phyloP scores from a whole-genome alignment of 2,888 invertebrate species.

The Dynastes grantii region DNA sequence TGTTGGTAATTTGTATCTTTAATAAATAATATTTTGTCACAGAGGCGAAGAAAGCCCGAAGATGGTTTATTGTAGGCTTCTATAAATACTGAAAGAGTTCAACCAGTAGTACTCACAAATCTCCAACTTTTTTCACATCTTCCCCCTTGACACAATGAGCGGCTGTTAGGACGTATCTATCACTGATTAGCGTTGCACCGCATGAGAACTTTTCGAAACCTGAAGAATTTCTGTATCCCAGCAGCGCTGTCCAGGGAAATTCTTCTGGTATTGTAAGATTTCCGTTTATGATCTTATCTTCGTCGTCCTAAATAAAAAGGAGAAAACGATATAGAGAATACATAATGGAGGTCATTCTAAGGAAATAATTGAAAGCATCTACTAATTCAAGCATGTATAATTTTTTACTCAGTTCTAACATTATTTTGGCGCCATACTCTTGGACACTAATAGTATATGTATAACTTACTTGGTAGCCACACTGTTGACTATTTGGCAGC shows the following conservation, averaged over 20 bases:
- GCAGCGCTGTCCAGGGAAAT: conserved; percentile 71
- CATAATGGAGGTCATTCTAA: neutral
- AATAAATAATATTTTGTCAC: too few species aligned
- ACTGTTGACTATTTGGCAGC: conserved; percentile 45
- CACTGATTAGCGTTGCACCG: conserved; percentile 73
- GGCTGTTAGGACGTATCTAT: conserved; percentile 73
- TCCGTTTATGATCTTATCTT: conserved; percentile 66
- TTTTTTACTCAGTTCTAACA: too few species aligned
- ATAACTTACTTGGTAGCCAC: conserved; percentile 52
- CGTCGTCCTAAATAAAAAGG: conserved; percentile 7
- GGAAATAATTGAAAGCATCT: too few species aligned
- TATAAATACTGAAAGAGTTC: too few species aligned
- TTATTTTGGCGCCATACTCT: too few species aligned
- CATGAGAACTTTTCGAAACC: conserved; percentile 65
- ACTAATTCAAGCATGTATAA: too few species aligned
- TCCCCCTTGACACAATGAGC: conserved; percentile 73
- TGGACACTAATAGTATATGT: too few species aligned
- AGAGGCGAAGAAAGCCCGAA: too few species aligned
- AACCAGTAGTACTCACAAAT: conserved; percentile 67
- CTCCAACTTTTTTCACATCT: conserved; percentile 65
- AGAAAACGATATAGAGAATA: neutral
- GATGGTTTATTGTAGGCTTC: too few species aligned
- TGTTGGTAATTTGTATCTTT: too few species aligned
- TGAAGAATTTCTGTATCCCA: conserved; percentile 66
- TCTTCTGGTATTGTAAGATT: conserved; percentile 67